Percentiles rank a stretch among this genome's conserved stretches.
Conservation (phyloP, 2,797 vertebrate species). For the Gobio occitaniae region DNA sequence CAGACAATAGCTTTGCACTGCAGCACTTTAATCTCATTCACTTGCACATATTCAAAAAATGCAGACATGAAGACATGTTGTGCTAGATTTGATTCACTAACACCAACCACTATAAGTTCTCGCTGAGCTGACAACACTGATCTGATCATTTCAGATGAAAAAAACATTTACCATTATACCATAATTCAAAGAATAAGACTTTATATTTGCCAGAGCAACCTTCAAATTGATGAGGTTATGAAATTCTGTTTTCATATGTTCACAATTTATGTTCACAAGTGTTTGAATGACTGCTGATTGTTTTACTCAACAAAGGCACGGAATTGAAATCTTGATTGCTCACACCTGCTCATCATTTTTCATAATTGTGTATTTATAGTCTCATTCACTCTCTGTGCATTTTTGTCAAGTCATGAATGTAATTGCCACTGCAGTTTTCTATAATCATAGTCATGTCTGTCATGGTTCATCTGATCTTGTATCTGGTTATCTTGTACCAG, state of each 20-base stretch:
- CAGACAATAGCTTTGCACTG: neutral
- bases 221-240: neutral
- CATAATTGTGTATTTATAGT: slow-evolving; percentile 21
- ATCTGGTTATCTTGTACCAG: neutral
- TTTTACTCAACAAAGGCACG: neutral
- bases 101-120: neutral
- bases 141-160: neutral
- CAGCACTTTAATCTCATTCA: neutral
- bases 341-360: slow-evolving; percentile 36
- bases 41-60: neutral
- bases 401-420: slow-evolving; percentile 23
- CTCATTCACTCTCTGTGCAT: neutral
- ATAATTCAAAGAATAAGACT: neutral
- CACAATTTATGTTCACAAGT: neutral
- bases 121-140: neutral
- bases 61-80: neutral
- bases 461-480: slow-evolving; percentile 8
- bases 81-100: neutral
- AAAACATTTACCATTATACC: neutral
- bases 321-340: slow-evolving; percentile 27
- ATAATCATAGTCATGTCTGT: neutral
- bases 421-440: slow-evolving; percentile 12
- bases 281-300: slow-evolving; percentile 20
- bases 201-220: neutral
- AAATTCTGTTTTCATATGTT: neutral